Evolutionary conservation across 2,888 invertebrate species (phyloP), one percentile per base, ranked within the genome.

Genomic region (Elegia similella): DNA sequence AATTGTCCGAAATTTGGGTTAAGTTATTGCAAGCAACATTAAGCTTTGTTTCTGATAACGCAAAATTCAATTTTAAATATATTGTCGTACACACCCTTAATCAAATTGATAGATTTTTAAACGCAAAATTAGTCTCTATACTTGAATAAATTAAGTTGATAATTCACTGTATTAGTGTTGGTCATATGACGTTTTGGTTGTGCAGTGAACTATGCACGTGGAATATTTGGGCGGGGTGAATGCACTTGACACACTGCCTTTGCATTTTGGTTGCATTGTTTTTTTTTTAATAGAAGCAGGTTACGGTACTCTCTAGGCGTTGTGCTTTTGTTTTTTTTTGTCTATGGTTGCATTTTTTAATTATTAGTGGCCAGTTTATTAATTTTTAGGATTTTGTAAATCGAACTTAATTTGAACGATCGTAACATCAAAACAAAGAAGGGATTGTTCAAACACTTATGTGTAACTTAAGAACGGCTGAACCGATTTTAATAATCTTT

Each of bases 1-100:
- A 88, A 86, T 85, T 78, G 75, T 63, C 62, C 59, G 61, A 68
- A 73, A 87, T 79, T 73, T 82, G 66, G 88, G 87, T 78, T 84
- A 80, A 72, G 66, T 64, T 63, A 62, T 67, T 66, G 56, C 50
- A 50, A 50, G 32, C 38, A 10, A 50, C 34, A 17, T 16, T 30
- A 34, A 16, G 3, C 50, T 50, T 50, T 50, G 34, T 15, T 32
- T 8, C 32, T 48, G 32, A 10, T 1, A 32, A 13, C 15, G 15
- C 30, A 48, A 48, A 48, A 32, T 15, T 48, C 48, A 48, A 32
- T 48, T 48, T 48, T 13, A 38, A 23, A 23, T 23, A 12, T 12
- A 12, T 12, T 50, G 17, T 1, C 6, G 7, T 5, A 10, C 12
- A 17, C 10, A 50, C 34, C 34, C 50, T 34, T 17, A 7, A 10